phyloP scores from a whole-genome alignment of 2,888 invertebrate genomes.

The Conomelus anceps region DNA sequence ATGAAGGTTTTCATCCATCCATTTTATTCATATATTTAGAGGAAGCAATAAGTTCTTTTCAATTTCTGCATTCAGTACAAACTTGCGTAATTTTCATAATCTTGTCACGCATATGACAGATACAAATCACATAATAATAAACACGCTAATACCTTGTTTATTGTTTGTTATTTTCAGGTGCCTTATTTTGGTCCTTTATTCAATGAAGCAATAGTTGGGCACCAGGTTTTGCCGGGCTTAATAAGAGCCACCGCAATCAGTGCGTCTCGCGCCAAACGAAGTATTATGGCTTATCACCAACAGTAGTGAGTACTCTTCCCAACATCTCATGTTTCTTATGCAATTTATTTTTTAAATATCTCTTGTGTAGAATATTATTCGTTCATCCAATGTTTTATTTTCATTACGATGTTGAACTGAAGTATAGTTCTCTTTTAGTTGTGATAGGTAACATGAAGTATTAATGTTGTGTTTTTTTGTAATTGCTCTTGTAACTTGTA shows the following conservation, averaged over 20 bases:
- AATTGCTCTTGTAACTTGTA: too few relatives aligned
- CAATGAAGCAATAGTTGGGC: constrained; percentile 79
- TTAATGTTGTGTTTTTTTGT: not conserved
- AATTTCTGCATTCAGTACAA: too few relatives aligned
- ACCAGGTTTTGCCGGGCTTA: constrained; percentile 68
- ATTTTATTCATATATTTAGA: too few relatives aligned
- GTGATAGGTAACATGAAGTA: not conserved
- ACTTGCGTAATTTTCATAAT: too few relatives aligned
- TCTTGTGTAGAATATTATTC: too few relatives aligned
- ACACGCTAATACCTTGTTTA: too few relatives aligned
- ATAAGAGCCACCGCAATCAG: constrained; percentile 85
- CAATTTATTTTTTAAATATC: not conserved
- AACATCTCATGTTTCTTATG: not conserved
- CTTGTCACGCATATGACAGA: too few relatives aligned
- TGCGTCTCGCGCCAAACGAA: constrained; percentile 86
- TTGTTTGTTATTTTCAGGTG: constrained; percentile 48
- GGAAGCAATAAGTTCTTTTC: too few relatives aligned
- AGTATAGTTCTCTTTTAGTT: constrained; percentile 1
- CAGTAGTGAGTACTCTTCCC: constrained; percentile 66
- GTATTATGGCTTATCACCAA: constrained; percentile 82
- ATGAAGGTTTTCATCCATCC: too few relatives aligned
- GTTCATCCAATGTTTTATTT: too few relatives aligned
- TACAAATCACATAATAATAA: too few relatives aligned
- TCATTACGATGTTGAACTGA: too few relatives aligned
- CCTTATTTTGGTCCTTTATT: constrained; percentile 94